Evolutionary conservation across 1,140 invertebrate genomes (phyloP), one percentile per base, ranked within the genome.

Genomic region (Apis laboriosa): DNA sequence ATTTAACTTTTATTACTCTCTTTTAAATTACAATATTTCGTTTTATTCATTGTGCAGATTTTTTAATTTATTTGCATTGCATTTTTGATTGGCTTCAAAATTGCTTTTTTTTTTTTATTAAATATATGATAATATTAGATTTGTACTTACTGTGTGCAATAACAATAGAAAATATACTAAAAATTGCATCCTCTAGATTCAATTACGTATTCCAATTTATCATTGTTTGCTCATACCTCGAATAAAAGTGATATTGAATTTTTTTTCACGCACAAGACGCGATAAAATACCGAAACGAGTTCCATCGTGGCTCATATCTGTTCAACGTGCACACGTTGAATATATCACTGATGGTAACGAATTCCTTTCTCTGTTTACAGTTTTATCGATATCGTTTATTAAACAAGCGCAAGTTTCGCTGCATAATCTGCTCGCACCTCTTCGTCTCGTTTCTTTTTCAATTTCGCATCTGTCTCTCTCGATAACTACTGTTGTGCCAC

Each of bases 331-430:
- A 28, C 11, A 28, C 8, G 24, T 24, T 24, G 8, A 64, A 24
- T 4, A 24, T 28, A 71, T 43, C 43, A 24, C n/a, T 21, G 51
- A 21, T n/a, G 72, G 49, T 55, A 72, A 66, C 12, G 17, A 55
- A 64, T 80, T 64, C 60, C 58, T 12, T 49, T 49, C 58, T 64
- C 70, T 74, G 78, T 74, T 73, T 64, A 74, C 60, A 64, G 15
- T 55, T 64, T 74, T 74, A 80, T 74, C 83, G 79, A 80, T 77
- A 72, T 72, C 72, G 83, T 63, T 86, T 84, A 80, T 86, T 82
- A 85, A 86, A 86, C 74, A 68, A 51, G 70, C 24, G 74, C 55
- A 68, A 63, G 63, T 70, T 56, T 15, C 73, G 74, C 67, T 73
- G 49, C 53, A 63, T 63, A 75, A 55, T 70, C 19, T 58, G 15